These are phyloP conservation scores for Biston betularia DNA, from an alignment of 2,888 invertebrate species.

Conservation along the genomic window DNA sequence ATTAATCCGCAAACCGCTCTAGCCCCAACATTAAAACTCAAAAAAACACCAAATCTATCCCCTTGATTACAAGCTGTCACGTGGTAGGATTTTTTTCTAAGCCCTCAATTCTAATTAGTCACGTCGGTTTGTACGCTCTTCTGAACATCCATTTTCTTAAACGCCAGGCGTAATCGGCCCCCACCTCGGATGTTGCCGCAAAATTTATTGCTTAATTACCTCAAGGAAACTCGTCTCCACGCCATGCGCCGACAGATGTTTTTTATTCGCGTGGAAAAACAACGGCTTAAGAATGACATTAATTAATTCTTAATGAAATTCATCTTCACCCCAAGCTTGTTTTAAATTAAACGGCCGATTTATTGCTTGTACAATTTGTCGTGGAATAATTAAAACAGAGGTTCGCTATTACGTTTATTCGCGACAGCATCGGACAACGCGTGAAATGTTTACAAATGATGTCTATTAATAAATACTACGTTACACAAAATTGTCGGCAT, in stretches of 20 bases:
- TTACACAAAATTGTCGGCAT: conserved; percentile 44
- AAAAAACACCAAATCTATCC: conserved; percentile 73
- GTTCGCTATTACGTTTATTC: conserved; percentile 81
- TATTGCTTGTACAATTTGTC: conserved; percentile 85
- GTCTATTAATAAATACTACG: conserved; percentile 60
- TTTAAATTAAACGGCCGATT: conserved; percentile 84
- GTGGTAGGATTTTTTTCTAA: conserved; percentile 83
- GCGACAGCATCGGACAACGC: conserved; percentile 66
- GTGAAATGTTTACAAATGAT: conserved; percentile 54
- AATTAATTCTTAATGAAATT: conserved; percentile 87
- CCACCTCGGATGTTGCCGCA: conserved; percentile 81
- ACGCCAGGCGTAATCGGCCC: conserved; percentile 79
- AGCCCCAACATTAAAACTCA: conserved; percentile 64
- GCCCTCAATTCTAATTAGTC: conserved; percentile 82
- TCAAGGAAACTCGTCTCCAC: conserved; percentile 81
- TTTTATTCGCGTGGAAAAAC: conserved; percentile 84
- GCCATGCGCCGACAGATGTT: conserved; percentile 79
- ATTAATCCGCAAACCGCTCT: conserved; percentile 77
- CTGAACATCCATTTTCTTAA: conserved; percentile 82
- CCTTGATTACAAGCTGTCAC: conserved; percentile 86
- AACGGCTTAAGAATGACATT: conserved; percentile 86
- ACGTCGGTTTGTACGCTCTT: conserved; percentile 67
- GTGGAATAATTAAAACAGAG: conserved; percentile 74
- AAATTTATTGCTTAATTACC: conserved; percentile 87
- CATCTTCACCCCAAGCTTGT: conserved; percentile 83